Conservation (phyloP, 2,113 vertebrate species). For the Psittacara wagleri region DNA sequence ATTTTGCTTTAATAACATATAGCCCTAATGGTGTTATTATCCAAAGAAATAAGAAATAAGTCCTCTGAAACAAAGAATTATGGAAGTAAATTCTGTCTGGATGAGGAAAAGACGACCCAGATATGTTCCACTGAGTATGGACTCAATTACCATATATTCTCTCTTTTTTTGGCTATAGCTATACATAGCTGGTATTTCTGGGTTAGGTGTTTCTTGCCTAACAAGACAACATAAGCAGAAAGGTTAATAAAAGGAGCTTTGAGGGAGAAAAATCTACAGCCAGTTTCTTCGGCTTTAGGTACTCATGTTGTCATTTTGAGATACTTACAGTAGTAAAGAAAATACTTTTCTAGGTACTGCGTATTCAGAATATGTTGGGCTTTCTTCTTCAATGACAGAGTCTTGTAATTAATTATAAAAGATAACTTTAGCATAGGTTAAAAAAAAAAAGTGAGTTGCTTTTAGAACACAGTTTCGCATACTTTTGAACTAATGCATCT, state of each 20-base stretch:
- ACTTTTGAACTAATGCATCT: neutral
- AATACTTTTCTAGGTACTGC: neutral
- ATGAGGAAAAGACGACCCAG: neutral
- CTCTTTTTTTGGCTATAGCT: neutral
- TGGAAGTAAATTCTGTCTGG: neutral
- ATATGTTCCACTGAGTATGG: neutral
- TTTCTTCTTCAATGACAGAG: neutral
- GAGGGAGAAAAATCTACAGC: neutral
- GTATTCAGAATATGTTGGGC: neutral
- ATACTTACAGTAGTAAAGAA: neutral
- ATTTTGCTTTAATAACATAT: neutral
- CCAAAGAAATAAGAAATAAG: neutral
- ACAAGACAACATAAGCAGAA: neutral
- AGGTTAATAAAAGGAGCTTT: neutral
- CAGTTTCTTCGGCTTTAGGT: neutral
- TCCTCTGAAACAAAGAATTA: neutral
- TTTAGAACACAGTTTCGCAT: neutral
- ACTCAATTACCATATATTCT: neutral
- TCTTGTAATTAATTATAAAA: neutral
- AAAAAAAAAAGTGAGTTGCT: neutral
- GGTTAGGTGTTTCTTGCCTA: neutral
- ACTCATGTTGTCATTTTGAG: neutral
- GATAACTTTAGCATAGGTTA: neutral
- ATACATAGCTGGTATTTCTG: neutral
- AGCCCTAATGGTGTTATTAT: neutral